These are phyloP conservation scores for Tonatia bakeri DNA, from an alignment of 2,113 vertebrate species.

Conservation along the genomic window DNA sequence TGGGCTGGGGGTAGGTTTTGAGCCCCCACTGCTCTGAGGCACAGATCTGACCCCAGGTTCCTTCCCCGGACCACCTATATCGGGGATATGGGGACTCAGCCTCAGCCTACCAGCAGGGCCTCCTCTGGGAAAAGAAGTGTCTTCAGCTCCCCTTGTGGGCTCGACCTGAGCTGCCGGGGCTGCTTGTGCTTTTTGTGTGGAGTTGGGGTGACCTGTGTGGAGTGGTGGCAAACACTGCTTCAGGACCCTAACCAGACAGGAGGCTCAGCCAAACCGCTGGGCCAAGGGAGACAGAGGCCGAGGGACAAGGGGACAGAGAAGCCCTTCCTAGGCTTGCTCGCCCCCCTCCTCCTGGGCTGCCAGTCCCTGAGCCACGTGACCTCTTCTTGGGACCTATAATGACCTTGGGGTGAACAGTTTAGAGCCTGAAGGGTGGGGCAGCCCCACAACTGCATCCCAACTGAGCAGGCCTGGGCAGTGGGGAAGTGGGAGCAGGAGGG, in stretches of 20 bases:
- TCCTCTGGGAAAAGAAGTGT: background rate
- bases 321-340: background rate
- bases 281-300: background rate
- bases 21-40: background rate
- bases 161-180: background rate
- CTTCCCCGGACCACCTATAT: background rate
- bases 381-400: background rate
- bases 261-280: background rate
- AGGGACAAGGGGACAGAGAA: background rate
- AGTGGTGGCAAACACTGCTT: background rate
- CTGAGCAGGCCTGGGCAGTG: background rate
- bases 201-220: background rate
- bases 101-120: background rate
- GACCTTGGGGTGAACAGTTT: background rate
- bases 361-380: background rate
- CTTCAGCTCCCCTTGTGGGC: background rate
- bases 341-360: background rate
- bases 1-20: background rate
- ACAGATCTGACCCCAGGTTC: background rate
- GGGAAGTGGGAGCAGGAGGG: background rate
- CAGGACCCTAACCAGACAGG: background rate
- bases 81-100: background rate
- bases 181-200: conserved; percentile 55
- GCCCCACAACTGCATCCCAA: background rate
- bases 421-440: no score